A percentile compares a stretch with the other conserved stretches of the same genome.
Evolutionary conservation across 2,797 vertebrate species (phyloP).

Genomic region (Sparus aurata): DNA sequence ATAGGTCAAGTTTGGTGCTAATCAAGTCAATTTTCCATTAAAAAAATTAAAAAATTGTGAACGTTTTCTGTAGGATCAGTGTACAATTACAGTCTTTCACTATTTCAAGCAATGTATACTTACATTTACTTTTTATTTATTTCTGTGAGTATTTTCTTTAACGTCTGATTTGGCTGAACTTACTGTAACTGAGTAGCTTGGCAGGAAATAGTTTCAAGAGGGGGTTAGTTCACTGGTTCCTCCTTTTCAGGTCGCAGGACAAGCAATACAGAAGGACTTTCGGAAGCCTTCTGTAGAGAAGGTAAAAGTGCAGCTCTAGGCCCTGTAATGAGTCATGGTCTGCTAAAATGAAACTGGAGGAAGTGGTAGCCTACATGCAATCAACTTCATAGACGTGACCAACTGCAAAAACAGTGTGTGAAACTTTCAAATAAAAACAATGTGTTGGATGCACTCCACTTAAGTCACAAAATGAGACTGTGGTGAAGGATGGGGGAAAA

Average conservation of each 20-base stretch:
- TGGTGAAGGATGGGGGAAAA: no score
- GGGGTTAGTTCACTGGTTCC: slow-evolving; percentile 25
- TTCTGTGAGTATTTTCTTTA: background rate
- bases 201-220: slow-evolving; percentile 15
- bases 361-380: slow-evolving; percentile 7
- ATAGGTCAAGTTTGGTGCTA: background rate
- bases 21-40: background rate
- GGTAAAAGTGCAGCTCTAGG: background rate
- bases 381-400: background rate
- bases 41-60: no score
- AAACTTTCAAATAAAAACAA: background rate
- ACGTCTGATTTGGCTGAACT: background rate
- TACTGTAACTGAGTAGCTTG: no score
- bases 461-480: background rate
- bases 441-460: background rate
- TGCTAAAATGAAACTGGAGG: background rate
- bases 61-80: no score
- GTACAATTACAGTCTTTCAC: background rate
- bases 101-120: no score
- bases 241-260: background rate
- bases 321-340: accelerated
- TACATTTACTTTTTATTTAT: background rate
- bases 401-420: background rate
- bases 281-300: background rate
- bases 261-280: background rate